phyloP scores from a whole-genome alignment of 1,140 invertebrate genomes.

The Acromyrmex echinatior region DNA sequence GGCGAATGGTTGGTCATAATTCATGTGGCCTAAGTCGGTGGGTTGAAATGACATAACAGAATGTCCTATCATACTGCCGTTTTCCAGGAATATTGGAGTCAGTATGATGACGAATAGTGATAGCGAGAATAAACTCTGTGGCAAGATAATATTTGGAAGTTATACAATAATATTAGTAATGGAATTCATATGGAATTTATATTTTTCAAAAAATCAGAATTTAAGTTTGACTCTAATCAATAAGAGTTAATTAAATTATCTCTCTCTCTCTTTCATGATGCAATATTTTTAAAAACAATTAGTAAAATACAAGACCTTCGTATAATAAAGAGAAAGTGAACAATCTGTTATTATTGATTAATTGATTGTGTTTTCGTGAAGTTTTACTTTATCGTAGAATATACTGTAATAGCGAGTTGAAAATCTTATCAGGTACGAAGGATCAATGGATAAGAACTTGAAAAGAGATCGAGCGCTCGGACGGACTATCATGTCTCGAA shows the following conservation, averaged over 20 bases:
- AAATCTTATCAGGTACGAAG: slow-evolving; percentile 11
- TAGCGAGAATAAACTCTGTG: neutral
- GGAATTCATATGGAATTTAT: neutral
- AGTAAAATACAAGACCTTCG: neutral
- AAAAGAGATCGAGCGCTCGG: neutral
- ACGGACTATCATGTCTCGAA: slow-evolving; percentile 20
- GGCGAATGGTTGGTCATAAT: slow-evolving; percentile 50
- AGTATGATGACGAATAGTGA: neutral
- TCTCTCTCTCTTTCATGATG: neutral
- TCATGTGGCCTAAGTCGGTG: slow-evolving; percentile 30
- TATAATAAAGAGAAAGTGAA: neutral
- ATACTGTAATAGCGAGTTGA: neutral
- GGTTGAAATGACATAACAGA: slow-evolving; percentile 46
- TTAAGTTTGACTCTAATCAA: neutral
- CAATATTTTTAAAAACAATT: neutral
- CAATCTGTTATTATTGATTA: neutral
- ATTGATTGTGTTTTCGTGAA: neutral
- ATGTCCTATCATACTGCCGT: slow-evolving; percentile 43
- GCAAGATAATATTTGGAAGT: neutral
- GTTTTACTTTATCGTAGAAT: slow-evolving; percentile 2
- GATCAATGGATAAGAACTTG: slow-evolving; percentile 42
- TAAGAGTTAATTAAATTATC: slow-evolving; percentile 4
- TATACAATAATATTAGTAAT: neutral
- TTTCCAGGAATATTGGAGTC: slow-evolving; percentile 47
- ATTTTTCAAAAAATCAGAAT: neutral